These are phyloP conservation scores for Opisthograptis luteolata DNA, from an alignment of 2,888 invertebrate genomes.

Conservation along the genomic window DNA sequence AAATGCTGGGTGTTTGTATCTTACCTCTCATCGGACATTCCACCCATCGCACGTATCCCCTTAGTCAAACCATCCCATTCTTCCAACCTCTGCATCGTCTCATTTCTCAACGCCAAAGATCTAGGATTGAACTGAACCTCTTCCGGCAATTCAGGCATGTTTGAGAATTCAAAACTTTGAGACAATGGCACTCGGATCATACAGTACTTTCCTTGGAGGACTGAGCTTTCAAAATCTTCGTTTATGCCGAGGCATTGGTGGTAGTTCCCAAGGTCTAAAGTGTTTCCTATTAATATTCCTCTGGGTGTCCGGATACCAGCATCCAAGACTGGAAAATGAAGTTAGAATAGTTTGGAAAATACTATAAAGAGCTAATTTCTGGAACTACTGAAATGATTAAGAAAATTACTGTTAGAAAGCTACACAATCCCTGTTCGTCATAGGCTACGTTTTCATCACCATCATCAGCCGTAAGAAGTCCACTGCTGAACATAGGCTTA, in stretches of 20 bases:
- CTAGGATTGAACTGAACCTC: conserved; percentile 20
- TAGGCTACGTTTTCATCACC: too few relatives aligned
- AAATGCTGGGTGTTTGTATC: not conserved
- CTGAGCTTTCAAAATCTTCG: conserved; percentile 29
- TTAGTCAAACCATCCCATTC: conserved; percentile 10
- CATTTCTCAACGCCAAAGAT: conserved; percentile 15
- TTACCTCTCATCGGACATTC: conserved; percentile 28
- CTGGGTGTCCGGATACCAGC: conserved; percentile 51
- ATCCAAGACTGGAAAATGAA: conserved; percentile 22
- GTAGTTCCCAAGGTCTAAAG: conserved; percentile 52
- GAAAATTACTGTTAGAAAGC: too few relatives aligned
- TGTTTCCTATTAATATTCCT: conserved; percentile 45
- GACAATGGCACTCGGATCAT: conserved; percentile 44
- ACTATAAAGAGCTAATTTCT: too few relatives aligned
- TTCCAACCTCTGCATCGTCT: conserved; percentile 13
- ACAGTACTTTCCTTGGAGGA: conserved; percentile 60
- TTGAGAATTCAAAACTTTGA: conserved; percentile 37
- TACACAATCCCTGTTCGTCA: too few relatives aligned
- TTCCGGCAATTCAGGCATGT: conserved; percentile 8
- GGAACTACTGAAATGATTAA: too few relatives aligned
- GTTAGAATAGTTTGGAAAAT: not conserved
- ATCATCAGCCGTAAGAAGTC: too few relatives aligned
- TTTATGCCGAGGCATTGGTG: conserved; percentile 51
- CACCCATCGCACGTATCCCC: conserved; percentile 23
- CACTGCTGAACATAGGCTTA: too few relatives aligned